Evolutionary conservation across 2,797 vertebrate genomes (phyloP).

Genomic region (Moxostoma hubbsi): DNA sequence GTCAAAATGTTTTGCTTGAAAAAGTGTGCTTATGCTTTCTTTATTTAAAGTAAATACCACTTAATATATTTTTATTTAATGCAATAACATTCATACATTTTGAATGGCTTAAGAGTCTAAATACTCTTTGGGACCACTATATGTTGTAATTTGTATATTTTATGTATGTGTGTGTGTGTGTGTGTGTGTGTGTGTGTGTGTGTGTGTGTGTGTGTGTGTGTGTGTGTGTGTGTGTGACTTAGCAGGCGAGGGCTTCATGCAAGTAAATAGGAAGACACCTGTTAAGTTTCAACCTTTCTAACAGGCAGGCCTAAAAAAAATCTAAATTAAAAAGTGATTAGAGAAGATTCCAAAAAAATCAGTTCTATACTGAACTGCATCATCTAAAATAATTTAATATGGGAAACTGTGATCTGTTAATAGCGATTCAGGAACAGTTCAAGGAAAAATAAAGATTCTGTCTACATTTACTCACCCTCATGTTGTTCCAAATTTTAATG

Average conservation of each 20-base stretch:
- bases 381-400: not conserved
- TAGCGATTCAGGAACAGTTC: not conserved
- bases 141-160: not conserved
- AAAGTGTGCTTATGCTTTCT: slow-evolving; percentile 21
- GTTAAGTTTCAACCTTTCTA: slow-evolving; percentile 54
- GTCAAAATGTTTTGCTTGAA: not conserved
- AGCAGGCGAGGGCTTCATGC: slow-evolving; percentile 55
- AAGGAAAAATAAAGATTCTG: no score
- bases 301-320: slow-evolving; percentile 11
- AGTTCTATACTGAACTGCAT: not conserved
- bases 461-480: no score
- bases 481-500: no score
- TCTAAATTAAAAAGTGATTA: not conserved
- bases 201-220: no score
- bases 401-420: not conserved
- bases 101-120: not conserved
- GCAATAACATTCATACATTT: not conserved
- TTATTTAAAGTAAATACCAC: slow-evolving; percentile 5
- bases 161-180: no score
- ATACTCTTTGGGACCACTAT: not conserved
- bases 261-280: slow-evolving; percentile 71
- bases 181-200: no score
- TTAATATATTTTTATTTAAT: not conserved
- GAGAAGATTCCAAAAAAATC: not conserved
- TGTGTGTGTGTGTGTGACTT: no score